Conservation (phyloP, 1,140 invertebrate species). For the Hylaeus anthracinus region DNA sequence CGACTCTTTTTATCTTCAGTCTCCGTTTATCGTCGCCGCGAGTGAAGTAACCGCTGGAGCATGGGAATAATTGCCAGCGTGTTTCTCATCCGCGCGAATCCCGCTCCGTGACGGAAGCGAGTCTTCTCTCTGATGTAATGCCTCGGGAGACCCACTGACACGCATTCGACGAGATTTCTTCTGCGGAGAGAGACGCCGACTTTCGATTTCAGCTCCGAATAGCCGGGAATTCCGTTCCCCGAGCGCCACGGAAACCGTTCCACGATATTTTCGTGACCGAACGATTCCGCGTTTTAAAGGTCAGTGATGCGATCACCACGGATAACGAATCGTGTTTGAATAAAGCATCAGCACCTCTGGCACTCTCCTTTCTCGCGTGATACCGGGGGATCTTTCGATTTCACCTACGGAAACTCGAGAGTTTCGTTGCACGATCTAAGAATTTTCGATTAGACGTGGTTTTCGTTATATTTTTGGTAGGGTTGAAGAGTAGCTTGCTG, state of each 20-base stretch:
- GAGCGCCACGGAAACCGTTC: background rate
- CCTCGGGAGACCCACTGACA: conserved; percentile 74
- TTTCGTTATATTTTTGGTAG: no score
- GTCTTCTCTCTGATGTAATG: conserved; percentile 73
- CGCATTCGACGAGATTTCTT: conserved; percentile 62
- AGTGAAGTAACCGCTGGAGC: conserved; percentile 25
- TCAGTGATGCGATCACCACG: background rate
- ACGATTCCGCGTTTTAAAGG: background rate
- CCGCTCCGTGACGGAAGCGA: conserved; percentile 59
- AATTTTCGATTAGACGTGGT: no score
- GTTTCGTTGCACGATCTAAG: background rate
- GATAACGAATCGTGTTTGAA: background rate
- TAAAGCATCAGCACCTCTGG: background rate
- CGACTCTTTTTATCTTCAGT: background rate
- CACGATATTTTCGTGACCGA: background rate
- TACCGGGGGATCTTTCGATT: background rate
- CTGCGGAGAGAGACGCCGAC: background rate
- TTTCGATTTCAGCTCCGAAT: conserved; percentile 44
- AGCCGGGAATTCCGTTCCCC: background rate
- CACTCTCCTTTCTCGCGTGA: background rate
- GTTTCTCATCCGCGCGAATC: conserved; percentile 47
- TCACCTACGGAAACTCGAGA: background rate
- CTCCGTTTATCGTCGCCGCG: conserved; percentile 3
- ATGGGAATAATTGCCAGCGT: conserved; percentile 52
- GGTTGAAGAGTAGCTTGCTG: no score